Evolutionary conservation across 2,797 vertebrate species (phyloP).

Genomic region (Fistularia commersonii): DNA sequence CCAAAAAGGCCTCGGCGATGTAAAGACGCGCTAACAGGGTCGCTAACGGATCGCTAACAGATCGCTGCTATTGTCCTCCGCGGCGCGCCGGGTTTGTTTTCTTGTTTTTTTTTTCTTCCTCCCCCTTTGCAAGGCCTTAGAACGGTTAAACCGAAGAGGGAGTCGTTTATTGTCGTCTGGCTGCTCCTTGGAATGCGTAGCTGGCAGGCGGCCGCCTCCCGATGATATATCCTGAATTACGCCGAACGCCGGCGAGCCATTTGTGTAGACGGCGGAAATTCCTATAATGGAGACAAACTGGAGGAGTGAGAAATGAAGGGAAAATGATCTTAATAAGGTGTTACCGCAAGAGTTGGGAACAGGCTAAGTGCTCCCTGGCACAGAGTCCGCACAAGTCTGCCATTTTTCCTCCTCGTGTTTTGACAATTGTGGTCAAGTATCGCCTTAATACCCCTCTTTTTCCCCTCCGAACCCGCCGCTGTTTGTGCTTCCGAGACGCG

Average conservation of each 20-base stretch:
- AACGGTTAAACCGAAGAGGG: constrained; percentile 50
- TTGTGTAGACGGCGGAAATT: constrained; percentile 20
- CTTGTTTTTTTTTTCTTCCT: constrained; percentile 46
- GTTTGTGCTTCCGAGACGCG: too few species aligned
- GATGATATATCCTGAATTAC: constrained; percentile 48
- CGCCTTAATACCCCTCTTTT: too few species aligned
- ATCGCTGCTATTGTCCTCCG: too few species aligned
- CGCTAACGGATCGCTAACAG: too few species aligned
- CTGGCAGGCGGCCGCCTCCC: constrained; percentile 38
- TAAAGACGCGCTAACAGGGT: too few species aligned
- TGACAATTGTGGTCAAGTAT: too few species aligned
- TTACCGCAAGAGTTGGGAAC: neutral
- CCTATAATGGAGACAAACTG: constrained; percentile 18
- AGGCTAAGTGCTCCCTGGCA: too few species aligned
- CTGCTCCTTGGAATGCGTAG: constrained; percentile 59
- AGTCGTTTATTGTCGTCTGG: constrained; percentile 52
- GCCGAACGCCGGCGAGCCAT: constrained; percentile 33
- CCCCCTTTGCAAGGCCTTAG: constrained; percentile 57
- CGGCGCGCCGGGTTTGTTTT: too few species aligned
- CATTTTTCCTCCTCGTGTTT: too few species aligned
- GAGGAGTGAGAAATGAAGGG: constrained; percentile 11
- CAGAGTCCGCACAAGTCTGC: too few species aligned
- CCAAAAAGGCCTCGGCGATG: too few species aligned
- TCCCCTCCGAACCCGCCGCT: too few species aligned
- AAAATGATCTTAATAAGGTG: constrained; percentile 3